Conservation (phyloP, 2,888 invertebrate genomes). For the Luffia ferchaultella region DNA sequence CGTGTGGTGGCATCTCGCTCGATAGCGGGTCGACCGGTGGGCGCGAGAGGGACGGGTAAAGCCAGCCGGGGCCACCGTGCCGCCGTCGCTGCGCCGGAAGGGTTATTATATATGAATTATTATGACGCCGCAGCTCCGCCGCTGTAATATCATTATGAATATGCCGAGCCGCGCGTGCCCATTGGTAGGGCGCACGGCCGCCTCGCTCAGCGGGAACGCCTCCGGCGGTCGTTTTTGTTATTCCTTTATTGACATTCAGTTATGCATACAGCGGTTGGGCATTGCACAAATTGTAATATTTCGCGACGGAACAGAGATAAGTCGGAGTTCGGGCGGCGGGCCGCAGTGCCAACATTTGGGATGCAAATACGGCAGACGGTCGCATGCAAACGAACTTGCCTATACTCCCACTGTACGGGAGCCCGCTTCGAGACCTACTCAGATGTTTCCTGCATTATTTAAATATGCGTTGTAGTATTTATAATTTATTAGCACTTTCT, state of each 20-base stretch:
- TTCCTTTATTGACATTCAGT: slow-evolving; percentile 64
- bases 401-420: slow-evolving; percentile 58
- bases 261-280: slow-evolving; percentile 59
- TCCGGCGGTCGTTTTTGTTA: slow-evolving; percentile 56
- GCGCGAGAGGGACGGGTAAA: slow-evolving; percentile 47
- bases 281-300: slow-evolving; percentile 64
- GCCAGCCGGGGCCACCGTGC: slow-evolving; percentile 42
- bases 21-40: slow-evolving; percentile 23
- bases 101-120: slow-evolving; percentile 69
- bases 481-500: slow-evolving; percentile 4
- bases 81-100: slow-evolving; percentile 49
- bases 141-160: slow-evolving; percentile 68
- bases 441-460: slow-evolving; percentile 66
- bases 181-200: slow-evolving; percentile 62
- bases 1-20: slow-evolving; percentile 42
- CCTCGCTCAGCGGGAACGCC: slow-evolving; percentile 59
- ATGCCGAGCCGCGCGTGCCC: slow-evolving; percentile 55
- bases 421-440: slow-evolving; percentile 62
- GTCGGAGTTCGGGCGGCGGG: slow-evolving; percentile 28
- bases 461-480: slow-evolving; percentile 61
- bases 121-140: slow-evolving; percentile 59
- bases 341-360: slow-evolving; percentile 57
- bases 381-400: slow-evolving; percentile 66
- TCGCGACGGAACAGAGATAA: slow-evolving; percentile 51
- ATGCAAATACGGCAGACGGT: slow-evolving; percentile 61